phyloP scores from a whole-genome alignment of 2,113 vertebrate species.

The Corythornis vintsioides region DNA sequence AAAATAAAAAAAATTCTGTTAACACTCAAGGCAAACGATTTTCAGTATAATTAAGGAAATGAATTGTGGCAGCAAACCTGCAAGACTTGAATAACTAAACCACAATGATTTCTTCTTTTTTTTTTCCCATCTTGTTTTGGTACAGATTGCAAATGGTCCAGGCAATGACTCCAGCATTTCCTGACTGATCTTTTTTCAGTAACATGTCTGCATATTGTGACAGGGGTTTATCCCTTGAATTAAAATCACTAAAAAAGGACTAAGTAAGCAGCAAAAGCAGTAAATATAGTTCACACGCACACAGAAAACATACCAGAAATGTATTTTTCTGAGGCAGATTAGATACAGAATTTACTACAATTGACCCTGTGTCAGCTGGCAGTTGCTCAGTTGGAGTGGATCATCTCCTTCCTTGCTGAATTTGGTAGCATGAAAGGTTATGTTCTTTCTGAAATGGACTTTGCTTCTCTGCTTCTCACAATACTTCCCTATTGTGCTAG shows the following conservation, averaged over 20 bases:
- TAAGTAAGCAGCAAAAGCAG: neutral
- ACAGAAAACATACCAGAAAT: neutral
- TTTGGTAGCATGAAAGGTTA: neutral
- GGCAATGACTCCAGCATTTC: neutral
- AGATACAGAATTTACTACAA: neutral
- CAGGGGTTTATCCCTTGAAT: neutral
- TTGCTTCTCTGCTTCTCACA: neutral
- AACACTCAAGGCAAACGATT: conserved; percentile 2
- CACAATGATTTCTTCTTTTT: neutral
- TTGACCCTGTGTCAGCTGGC: neutral
- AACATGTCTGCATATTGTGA: neutral
- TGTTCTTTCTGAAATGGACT: neutral
- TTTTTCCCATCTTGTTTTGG: neutral
- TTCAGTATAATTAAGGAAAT: conserved; percentile 42
- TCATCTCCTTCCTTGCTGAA: neutral
- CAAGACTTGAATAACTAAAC: neutral
- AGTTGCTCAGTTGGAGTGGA: neutral
- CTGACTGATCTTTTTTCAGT: neutral
- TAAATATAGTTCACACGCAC: neutral
- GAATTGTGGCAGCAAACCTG: conserved; percentile 10
- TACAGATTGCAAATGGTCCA: neutral
- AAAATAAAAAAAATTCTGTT: neutral
- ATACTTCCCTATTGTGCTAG: neutral
- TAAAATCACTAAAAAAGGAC: neutral
- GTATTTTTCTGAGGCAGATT: neutral